A percentile compares a stretch with the other conserved stretches of the same genome.
Evolutionary conservation across 2,113 vertebrate species (phyloP).

Genomic region (Prionailurus bengalensis): DNA sequence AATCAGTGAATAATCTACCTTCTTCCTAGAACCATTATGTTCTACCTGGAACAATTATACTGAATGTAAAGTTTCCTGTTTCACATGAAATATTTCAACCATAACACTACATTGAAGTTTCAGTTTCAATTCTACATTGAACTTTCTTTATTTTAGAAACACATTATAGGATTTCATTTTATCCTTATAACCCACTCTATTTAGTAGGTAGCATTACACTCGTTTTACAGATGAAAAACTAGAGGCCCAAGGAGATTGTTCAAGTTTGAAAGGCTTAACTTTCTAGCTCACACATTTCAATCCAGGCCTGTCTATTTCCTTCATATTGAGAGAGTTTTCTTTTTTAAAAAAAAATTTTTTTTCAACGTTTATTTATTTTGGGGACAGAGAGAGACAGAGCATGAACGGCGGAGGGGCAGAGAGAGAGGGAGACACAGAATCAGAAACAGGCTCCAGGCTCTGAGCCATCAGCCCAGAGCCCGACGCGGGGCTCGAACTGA

Average conservation of each 20-base stretch:
- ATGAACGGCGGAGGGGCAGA: too few species aligned
- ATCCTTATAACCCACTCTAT: neutral
- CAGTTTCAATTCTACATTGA: neutral
- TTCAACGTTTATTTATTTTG: too few species aligned
- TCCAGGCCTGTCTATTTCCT: neutral
- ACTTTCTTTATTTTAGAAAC: slow-evolving; percentile 24
- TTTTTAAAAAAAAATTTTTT: too few species aligned
- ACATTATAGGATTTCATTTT: neutral
- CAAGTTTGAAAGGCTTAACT: neutral
- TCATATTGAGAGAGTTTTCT: slow-evolving; percentile 37
- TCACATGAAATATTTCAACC: neutral
- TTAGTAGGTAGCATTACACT: neutral
- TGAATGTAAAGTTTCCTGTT: neutral
- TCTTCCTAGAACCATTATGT: neutral
- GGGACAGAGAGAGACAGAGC: too few species aligned
- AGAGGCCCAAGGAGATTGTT: neutral
- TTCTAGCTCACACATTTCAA: neutral
- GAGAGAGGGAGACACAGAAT: too few species aligned
- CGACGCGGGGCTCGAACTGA: too few species aligned
- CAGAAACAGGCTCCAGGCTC: too few species aligned
- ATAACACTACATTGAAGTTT: neutral
- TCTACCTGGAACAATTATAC: neutral
- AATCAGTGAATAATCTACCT: neutral
- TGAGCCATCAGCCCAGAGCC: too few species aligned
- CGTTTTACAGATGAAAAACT: neutral